phyloP scores from a whole-genome alignment of 2,113 vertebrate genomes.

The Osmerus eperlanus region DNA sequence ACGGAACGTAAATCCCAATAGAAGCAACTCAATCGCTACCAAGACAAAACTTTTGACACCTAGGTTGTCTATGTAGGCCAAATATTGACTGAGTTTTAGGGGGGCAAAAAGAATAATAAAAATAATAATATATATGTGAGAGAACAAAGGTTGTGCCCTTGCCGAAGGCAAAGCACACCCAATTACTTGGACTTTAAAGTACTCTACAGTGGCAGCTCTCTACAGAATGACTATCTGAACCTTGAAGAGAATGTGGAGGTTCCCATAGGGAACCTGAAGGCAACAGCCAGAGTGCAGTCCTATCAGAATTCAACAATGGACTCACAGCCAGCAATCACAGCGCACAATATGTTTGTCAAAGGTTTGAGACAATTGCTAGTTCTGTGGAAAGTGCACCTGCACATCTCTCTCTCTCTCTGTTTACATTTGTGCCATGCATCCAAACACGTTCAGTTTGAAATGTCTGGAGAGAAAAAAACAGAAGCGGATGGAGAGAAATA shows the following conservation, averaged over 20 bases:
- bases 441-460: slow-evolving; percentile 28
- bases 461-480: slow-evolving; percentile 20
- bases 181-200: slow-evolving; percentile 21
- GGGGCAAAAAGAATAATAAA: too few relatives aligned
- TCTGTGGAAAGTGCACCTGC: background rate
- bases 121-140: too few relatives aligned
- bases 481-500: slow-evolving; percentile 30
- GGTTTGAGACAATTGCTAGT: background rate
- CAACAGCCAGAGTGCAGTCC: slow-evolving; percentile 28
- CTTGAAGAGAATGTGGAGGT: slow-evolving; percentile 10
- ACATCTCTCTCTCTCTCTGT: slow-evolving; percentile 2
- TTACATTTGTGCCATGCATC: slow-evolving; percentile 38
- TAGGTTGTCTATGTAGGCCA: too few relatives aligned
- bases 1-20: too few relatives aligned
- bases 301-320: slow-evolving; percentile 39
- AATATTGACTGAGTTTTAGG: too few relatives aligned
- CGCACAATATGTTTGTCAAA: background rate
- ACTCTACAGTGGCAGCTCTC: slow-evolving; percentile 38
- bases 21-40: too few relatives aligned
- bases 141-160: too few relatives aligned
- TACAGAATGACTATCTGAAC: slow-evolving; percentile 25
- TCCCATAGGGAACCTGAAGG: slow-evolving; percentile 18
- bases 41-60: too few relatives aligned
- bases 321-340: slow-evolving; percentile 18
- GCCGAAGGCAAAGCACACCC: too few relatives aligned